A percentile compares a stretch with the other conserved stretches of the same genome.
phyloP scores from a whole-genome alignment of 1,140 invertebrate genomes.

The Aphis gossypii region DNA sequence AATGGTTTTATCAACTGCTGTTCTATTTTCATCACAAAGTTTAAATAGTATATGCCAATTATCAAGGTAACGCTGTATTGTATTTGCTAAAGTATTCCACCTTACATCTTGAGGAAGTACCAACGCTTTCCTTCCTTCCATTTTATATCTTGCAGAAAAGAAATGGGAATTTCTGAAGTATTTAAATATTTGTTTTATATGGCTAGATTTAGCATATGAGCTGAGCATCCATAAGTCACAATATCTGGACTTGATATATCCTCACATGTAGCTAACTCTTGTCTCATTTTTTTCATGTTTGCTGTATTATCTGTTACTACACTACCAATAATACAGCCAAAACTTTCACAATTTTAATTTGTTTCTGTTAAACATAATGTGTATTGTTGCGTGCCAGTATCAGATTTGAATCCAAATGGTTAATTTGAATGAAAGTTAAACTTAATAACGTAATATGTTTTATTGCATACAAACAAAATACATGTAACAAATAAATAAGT shows the following conservation, averaged over 20 bases:
- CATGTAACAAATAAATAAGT: too few relatives aligned
- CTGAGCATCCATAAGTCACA: not conserved
- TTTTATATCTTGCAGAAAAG: not conserved
- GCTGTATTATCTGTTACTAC: not conserved
- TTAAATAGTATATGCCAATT: not conserved
- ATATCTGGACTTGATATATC: not conserved
- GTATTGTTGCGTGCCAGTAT: too few relatives aligned
- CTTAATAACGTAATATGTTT: too few relatives aligned
- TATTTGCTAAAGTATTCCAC: not conserved
- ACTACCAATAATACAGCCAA: constrained; percentile 2
- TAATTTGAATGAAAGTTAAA: too few relatives aligned
- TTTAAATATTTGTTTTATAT: constrained; percentile 12
- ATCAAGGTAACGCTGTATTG: not conserved
- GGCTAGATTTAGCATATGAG: not conserved
- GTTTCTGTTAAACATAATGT: too few relatives aligned
- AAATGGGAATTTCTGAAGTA: constrained; percentile 17
- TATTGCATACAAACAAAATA: too few relatives aligned
- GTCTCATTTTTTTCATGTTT: constrained; percentile 29
- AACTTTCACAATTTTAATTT: not conserved
- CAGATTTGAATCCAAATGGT: too few relatives aligned
- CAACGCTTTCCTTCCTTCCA: not conserved
- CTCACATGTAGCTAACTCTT: not conserved
- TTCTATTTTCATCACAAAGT: not conserved
- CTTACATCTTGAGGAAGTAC: constrained; percentile 18
- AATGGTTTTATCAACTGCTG: not conserved